A percentile compares a stretch with the other conserved stretches of the same genome.
phyloP scores from a whole-genome alignment of 64 coral and sea anemone species.

The Dendronephthya gigantea region DNA sequence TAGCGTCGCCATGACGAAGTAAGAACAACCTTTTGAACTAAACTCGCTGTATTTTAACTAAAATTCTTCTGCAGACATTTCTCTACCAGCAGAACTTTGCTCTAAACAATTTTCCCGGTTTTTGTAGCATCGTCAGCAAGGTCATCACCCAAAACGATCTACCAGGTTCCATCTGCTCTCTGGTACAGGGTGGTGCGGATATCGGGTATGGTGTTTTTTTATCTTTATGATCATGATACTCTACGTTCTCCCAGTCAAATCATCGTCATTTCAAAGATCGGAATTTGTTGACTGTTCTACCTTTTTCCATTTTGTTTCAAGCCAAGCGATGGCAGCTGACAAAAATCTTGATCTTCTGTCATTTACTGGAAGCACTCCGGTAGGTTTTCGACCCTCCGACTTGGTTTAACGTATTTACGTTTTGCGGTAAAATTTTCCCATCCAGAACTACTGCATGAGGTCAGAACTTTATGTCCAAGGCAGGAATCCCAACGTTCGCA shows the following conservation, averaged over 20 bases:
- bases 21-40: slow-evolving; percentile 19
- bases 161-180: slow-evolving; percentile 63
- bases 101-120: background rate
- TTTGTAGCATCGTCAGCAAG: slow-evolving; percentile 45
- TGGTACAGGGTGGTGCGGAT: slow-evolving; percentile 86
- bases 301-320: slow-evolving; percentile 36
- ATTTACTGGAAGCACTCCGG: slow-evolving; percentile 89
- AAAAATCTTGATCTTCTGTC: slow-evolving; percentile 69
- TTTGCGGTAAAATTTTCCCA: background rate
- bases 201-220: slow-evolving; percentile 97
- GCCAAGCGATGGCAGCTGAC: slow-evolving; percentile 87
- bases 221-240: too few relatives aligned
- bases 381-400: background rate
- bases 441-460: too few relatives aligned
- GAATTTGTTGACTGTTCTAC: background rate
- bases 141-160: slow-evolving; percentile 62
- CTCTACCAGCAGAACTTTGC: background rate
- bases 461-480: too few relatives aligned
- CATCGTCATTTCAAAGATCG: too few relatives aligned
- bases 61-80: too few relatives aligned
- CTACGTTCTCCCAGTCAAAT: too few relatives aligned
- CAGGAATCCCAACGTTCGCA: too few relatives aligned
- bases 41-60: background rate
- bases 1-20: slow-evolving; percentile 84
- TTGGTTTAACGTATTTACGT: background rate